A percentile compares a stretch with the other conserved stretches of the same genome.
phyloP scores from a whole-genome alignment of 2,797 vertebrate species.

The Muscicapa comitata region DNA sequence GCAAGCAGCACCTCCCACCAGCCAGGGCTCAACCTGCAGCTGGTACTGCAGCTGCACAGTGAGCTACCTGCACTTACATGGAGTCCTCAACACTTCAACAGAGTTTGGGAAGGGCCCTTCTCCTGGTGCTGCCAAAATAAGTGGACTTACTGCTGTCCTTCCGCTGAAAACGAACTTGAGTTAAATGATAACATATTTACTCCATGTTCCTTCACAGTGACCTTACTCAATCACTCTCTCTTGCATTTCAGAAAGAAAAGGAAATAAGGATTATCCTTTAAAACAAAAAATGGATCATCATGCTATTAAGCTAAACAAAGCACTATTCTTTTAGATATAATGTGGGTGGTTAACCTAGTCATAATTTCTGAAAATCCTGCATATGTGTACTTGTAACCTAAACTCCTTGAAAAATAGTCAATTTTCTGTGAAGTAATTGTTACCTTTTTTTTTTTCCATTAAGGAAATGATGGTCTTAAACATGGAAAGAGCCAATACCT shows the following conservation, averaged over 20 bases:
- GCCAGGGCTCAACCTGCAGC: neutral
- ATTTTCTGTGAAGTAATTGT: neutral
- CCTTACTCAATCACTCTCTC: neutral
- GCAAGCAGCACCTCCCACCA: neutral
- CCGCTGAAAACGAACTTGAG: neutral
- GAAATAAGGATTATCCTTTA: neutral
- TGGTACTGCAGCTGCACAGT: neutral
- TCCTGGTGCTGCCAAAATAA: neutral
- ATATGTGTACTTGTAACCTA: neutral
- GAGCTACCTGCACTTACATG: neutral
- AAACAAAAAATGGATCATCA: neutral
- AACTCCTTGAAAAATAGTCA: neutral
- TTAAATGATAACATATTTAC: neutral
- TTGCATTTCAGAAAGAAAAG: too few relatives aligned
- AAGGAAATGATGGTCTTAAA: neutral
- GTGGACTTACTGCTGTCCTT: rapidly evolving
- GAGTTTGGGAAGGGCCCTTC: neutral
- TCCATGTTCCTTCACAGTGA: neutral
- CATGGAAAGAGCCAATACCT: neutral
- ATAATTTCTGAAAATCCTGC: neutral
- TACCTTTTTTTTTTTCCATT: too few relatives aligned
- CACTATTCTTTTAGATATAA: neutral
- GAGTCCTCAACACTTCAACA: neutral
- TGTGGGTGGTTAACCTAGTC: neutral
- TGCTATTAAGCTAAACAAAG: neutral